phyloP scores from a whole-genome alignment of 2,797 vertebrate species.

The Bovichtus variegatus region DNA sequence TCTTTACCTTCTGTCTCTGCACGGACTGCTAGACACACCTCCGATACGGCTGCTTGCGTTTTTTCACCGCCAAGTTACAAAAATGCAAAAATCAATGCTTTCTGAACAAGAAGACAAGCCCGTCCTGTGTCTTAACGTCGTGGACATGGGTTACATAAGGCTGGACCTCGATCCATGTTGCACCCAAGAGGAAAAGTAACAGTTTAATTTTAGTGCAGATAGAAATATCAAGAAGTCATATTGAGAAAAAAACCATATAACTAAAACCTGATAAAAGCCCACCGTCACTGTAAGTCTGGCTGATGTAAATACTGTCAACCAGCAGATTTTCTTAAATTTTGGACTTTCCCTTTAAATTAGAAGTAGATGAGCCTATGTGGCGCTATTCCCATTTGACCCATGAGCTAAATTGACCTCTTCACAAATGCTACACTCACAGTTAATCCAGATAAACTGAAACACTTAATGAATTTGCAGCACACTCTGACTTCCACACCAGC shows the following conservation, averaged over 20 bases:
- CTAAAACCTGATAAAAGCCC: too few relatives aligned
- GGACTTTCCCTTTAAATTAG: constrained; percentile 17
- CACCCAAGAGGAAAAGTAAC: neutral
- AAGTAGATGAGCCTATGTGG: constrained; percentile 18
- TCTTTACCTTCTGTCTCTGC: constrained; percentile 44
- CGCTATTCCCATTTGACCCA: constrained; percentile 29
- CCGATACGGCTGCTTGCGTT: neutral
- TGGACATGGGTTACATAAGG: neutral
- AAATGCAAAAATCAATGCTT: neutral
- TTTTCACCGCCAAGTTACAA: constrained; percentile 4
- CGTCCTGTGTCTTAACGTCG: neutral
- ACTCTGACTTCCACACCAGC: constrained; percentile 20
- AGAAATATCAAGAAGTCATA: neutral
- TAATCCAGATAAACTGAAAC: constrained; percentile 44
- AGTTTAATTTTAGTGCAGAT: neutral
- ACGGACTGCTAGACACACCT: neutral
- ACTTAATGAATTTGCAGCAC: constrained; percentile 26
- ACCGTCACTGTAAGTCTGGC: neutral
- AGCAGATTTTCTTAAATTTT: neutral
- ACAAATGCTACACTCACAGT: constrained; percentile 4
- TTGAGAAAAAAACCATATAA: neutral
- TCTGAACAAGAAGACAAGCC: neutral
- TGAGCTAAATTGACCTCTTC: constrained; percentile 30
- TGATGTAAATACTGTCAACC: neutral
- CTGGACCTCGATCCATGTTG: neutral